These are phyloP conservation scores for Theonella swinhoei DNA, from an alignment of 37 sponge, comb jelly and placozoan genomes.

Conservation along the genomic window DNA sequence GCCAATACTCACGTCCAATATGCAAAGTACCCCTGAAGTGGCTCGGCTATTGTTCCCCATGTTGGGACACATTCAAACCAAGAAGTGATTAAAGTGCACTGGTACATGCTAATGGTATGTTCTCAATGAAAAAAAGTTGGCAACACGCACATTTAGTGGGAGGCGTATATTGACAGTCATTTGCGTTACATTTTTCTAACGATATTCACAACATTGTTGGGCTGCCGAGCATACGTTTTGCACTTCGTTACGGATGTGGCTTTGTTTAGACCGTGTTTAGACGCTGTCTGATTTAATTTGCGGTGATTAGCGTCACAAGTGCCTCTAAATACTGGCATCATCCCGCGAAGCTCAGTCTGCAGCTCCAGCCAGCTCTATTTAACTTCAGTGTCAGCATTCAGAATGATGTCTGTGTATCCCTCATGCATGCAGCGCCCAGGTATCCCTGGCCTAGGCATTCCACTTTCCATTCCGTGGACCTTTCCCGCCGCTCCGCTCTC, in stretches of 20 bases:
- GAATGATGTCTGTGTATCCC: conserved; percentile 63
- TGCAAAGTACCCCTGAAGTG: not conserved
- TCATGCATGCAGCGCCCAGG: conserved; percentile 51
- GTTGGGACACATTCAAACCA: not conserved
- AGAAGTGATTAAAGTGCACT: not conserved
- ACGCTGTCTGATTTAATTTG: not conserved
- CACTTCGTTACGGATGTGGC: not conserved
- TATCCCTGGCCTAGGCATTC: not conserved
- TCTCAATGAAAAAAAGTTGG: no score
- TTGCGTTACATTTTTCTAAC: no score
- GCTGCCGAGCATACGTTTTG: not conserved
- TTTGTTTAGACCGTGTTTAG: conserved; percentile 7
- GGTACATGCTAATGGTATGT: no score
- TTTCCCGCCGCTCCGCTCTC: conserved; percentile 1
- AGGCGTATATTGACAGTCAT: no score
- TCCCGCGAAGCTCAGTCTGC: not conserved
- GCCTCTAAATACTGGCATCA: not conserved
- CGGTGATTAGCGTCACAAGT: not conserved
- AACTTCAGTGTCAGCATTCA: not conserved
- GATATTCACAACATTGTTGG: not conserved
- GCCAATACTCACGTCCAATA: not conserved
- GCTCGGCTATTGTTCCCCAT: not conserved
- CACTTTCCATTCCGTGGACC: not conserved
- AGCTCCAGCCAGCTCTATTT: not conserved
- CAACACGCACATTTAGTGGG: no score